phyloP scores from a whole-genome alignment of 2,888 invertebrate genomes.

The Pristionchus japonicus region DNA sequence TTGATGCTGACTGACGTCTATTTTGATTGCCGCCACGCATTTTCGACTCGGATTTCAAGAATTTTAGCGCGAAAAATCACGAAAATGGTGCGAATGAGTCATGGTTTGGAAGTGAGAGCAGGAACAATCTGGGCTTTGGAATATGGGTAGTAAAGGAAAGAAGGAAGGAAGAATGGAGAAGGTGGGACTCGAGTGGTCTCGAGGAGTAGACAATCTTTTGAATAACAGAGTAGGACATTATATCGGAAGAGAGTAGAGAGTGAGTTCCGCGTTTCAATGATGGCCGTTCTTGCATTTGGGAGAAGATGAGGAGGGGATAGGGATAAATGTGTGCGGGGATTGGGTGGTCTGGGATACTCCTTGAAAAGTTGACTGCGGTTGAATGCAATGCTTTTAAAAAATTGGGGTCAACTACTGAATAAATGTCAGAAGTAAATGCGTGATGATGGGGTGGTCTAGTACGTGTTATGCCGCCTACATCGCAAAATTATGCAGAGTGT shows the following conservation, averaged over 20 bases:
- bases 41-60: conserved; percentile 22
- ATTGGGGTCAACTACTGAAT: no score
- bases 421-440: no score
- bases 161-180: background rate
- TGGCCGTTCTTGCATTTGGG: background rate
- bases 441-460: background rate
- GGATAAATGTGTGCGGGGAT: background rate
- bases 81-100: conserved; percentile 10
- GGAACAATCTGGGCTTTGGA: background rate
- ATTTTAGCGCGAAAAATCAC: background rate
- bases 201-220: conserved; percentile 2
- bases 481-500: background rate
- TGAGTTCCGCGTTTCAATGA: background rate
- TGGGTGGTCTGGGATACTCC: background rate
- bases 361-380: no score
- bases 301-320: background rate
- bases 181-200: conserved; percentile 13
- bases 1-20: conserved; percentile 25
- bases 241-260: background rate
- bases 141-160: background rate
- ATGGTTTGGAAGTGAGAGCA: background rate
- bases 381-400: no score
- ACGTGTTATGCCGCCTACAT: background rate
- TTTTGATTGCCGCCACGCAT: conserved; percentile 13
- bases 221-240: conserved; percentile 16